Evolutionary conservation across 2,797 vertebrate species (phyloP), one percentile per base, ranked within the genome.

Genomic region (Orientallactaga sibirica): DNA sequence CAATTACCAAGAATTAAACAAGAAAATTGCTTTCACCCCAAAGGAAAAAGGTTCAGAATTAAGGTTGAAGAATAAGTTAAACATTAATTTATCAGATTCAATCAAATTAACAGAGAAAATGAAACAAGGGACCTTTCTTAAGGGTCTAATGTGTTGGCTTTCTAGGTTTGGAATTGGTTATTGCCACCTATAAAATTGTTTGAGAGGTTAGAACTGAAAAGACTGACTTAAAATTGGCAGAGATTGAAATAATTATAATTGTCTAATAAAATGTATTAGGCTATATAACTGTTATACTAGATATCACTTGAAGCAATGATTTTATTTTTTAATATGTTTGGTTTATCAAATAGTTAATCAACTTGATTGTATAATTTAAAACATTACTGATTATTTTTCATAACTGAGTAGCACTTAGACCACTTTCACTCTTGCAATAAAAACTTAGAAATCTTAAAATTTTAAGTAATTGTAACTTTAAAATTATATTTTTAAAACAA

Each of bases 21-120:
- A 76, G 41, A 66, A 84, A 78, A 74, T 20, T 27, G 4, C 73
- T 75, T 29, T 18, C 20, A n/a, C 1, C 2, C 4, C 37, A 58
- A 66, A 77, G 27, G 29, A 18, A 58, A 66, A 87, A 90, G 12
- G 12, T 84, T 64, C 88, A 85, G 41, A 90, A 85, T 87, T 86
- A 74, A 78, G 9, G 15, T 88, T 79, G 7, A 86, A 15, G 5
- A 86, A 55, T 10, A 80, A 86, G 1, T 80, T 73, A 64, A 94
- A 48, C 18, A 62, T 75, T 62, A 75, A 55, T 75, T 68, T 86
- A 18, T 92, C 64, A 71, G 58, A 73, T 19, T 80, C 14, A 2
- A 76, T 52, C 33, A 89, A 16, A 27, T 71, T 67, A 71, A 37
- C 48, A 88, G 55, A n/a, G 22, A 90, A 78, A 62, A 71, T 0